These are phyloP conservation scores for Enteromius afrohamiltoni DNA, from an alignment of 2,797 vertebrate species.

Conservation along the genomic window DNA sequence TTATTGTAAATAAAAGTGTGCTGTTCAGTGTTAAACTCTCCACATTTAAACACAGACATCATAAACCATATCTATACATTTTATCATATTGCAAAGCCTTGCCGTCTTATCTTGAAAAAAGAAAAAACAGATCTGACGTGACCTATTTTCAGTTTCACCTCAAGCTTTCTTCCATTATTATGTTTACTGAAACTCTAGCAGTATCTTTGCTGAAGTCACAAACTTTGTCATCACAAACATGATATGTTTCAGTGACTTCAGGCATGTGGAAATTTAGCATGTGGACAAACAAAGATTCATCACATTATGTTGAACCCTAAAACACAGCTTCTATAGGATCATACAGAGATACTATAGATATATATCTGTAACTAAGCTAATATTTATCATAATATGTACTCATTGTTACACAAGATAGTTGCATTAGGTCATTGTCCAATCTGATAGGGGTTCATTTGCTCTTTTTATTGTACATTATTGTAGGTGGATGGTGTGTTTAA, in stretches of 20 bases:
- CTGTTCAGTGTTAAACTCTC: neutral
- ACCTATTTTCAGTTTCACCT: constrained; percentile 30
- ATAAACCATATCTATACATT: neutral
- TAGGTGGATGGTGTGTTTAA: neutral
- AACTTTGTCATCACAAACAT: constrained; percentile 10
- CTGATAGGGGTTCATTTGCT: constrained; percentile 5
- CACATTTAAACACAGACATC: neutral
- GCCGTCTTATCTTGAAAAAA: neutral
- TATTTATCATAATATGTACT: neutral
- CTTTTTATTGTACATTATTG: neutral
- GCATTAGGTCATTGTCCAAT: neutral
- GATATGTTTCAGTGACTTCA: constrained; percentile 2
- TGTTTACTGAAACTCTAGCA: constrained; percentile 1
- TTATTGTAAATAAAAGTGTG: neutral
- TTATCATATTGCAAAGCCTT: neutral
- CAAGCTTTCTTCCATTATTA: constrained; percentile 5
- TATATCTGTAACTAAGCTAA: neutral
- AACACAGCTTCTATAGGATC: neutral
- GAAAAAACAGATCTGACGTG: neutral
- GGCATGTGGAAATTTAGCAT: neutral
- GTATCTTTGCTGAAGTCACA: constrained; percentile 1
- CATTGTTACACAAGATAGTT: neutral
- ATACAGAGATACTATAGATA: neutral
- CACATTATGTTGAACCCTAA: neutral
- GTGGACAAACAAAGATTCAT: neutral